Conservation (phyloP, 2,113 vertebrate genomes). For the Dinomys branickii region DNA sequence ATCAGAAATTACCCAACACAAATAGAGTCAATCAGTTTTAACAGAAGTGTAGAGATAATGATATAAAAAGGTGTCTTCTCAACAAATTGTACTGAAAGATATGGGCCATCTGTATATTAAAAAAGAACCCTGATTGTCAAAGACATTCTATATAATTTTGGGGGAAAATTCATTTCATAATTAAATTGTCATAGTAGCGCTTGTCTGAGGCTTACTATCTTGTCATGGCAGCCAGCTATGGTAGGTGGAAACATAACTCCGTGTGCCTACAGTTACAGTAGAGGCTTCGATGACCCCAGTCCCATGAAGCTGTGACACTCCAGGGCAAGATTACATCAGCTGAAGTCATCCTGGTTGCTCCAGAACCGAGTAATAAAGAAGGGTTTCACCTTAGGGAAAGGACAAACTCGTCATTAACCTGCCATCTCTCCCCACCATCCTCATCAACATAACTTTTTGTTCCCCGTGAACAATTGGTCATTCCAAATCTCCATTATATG, state of each 20-base stretch:
- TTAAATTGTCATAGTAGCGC: neutral
- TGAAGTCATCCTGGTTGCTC: neutral
- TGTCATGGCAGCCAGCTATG: neutral
- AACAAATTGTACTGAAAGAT: neutral
- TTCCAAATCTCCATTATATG: too few relatives aligned
- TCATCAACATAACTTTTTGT: too few relatives aligned
- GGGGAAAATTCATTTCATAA: neutral
- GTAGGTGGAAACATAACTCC: neutral
- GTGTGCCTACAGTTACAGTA: neutral
- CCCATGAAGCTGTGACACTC: neutral
- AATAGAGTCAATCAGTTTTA: constrained; percentile 7
- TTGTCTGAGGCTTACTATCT: neutral
- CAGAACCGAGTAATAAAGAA: neutral
- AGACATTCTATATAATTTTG: neutral
- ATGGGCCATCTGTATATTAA: neutral
- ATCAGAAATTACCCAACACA: neutral
- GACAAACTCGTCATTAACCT: too few relatives aligned
- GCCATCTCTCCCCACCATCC: too few relatives aligned
- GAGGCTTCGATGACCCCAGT: neutral
- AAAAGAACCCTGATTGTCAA: neutral
- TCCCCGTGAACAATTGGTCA: too few relatives aligned
- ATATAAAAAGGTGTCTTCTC: neutral
- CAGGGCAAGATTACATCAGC: neutral
- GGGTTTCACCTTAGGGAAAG: too few relatives aligned
- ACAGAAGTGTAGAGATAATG: neutral